These are phyloP conservation scores for Drosophila anceps DNA, from an alignment of 2,888 invertebrate species.

Conservation along the genomic window DNA sequence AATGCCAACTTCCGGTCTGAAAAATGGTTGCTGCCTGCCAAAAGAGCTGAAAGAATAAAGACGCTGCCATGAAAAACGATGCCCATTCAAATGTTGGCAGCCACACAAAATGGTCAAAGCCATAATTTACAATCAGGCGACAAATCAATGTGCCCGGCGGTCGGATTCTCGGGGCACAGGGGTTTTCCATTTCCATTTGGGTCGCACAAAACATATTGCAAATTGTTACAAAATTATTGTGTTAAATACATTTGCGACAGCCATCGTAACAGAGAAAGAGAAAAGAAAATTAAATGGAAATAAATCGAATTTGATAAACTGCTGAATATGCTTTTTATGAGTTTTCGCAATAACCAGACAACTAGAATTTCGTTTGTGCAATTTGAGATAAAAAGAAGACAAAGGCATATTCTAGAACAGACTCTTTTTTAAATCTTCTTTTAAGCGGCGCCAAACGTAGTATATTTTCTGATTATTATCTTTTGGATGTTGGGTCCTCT, in stretches of 20 bases:
- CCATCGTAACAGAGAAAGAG: slow-evolving; percentile 6
- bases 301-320: slow-evolving; percentile 37
- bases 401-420: neutral
- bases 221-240: slow-evolving; percentile 62
- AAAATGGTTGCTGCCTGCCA: slow-evolving; percentile 46
- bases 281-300: neutral
- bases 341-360: neutral
- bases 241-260: slow-evolving; percentile 51
- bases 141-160: slow-evolving; percentile 60
- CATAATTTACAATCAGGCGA: slow-evolving; percentile 68
- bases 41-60: slow-evolving; percentile 33
- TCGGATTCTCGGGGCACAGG: neutral
- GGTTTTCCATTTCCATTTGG: slow-evolving; percentile 5
- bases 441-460: neutral
- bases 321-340: slow-evolving; percentile 3
- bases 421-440: neutral
- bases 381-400: neutral
- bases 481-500: neutral
- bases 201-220: slow-evolving; percentile 54
- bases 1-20: slow-evolving; percentile 64
- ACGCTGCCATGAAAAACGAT: slow-evolving; percentile 56
- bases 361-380: neutral
- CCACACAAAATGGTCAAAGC: slow-evolving; percentile 61
- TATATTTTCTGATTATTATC: neutral
- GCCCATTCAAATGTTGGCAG: slow-evolving; percentile 62